Conservation (phyloP, 2,888 invertebrate genomes). For the Eustalomyia histrio region DNA sequence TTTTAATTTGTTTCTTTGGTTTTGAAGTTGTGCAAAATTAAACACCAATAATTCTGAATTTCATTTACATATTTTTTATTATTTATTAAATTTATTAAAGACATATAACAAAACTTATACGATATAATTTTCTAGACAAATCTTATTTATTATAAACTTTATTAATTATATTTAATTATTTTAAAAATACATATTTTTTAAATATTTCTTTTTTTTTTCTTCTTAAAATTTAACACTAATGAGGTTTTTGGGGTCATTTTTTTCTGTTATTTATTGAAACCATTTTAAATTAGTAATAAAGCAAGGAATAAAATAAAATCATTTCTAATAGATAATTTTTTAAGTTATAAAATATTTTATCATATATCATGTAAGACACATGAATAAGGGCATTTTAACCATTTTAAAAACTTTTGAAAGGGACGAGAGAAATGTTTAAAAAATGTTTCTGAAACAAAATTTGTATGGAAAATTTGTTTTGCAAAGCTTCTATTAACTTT, state of each 20-base stretch:
- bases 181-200: slow-evolving; percentile 55
- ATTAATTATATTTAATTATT: slow-evolving; percentile 18
- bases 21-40: too few relatives aligned
- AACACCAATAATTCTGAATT: slow-evolving; percentile 24
- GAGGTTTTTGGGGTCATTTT: slow-evolving; percentile 61
- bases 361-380: too few relatives aligned
- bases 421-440: too few relatives aligned
- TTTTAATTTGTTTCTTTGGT: too few relatives aligned
- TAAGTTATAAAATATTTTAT: background rate
- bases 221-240: slow-evolving; percentile 60
- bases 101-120: slow-evolving; percentile 65
- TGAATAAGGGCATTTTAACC: too few relatives aligned
- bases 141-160: slow-evolving; percentile 30
- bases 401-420: too few relatives aligned
- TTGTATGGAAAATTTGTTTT: too few relatives aligned
- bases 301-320: slow-evolving; percentile 30
- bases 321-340: slow-evolving; percentile 35
- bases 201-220: slow-evolving; percentile 19
- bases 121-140: slow-evolving; percentile 58
- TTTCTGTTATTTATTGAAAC: slow-evolving; percentile 52
- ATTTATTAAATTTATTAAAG: slow-evolving; percentile 57
- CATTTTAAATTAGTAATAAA: slow-evolving; percentile 52
- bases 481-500: too few relatives aligned
- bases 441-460: too few relatives aligned
- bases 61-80: slow-evolving; percentile 48